Evolutionary conservation across 2,113 vertebrate genomes (phyloP).

Genomic region (Gavialis gangeticus): DNA sequence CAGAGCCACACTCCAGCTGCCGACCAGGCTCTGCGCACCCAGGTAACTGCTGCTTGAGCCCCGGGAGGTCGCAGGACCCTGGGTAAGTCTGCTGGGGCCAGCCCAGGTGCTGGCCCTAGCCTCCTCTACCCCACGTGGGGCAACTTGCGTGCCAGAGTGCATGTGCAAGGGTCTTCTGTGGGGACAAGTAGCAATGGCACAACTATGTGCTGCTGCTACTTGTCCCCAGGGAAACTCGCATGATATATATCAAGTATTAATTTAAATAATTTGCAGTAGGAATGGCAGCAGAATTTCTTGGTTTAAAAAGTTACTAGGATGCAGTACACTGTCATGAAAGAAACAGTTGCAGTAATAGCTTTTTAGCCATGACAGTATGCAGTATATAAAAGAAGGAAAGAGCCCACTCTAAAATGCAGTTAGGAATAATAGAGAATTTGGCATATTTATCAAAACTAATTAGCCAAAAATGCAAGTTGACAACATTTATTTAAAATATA

Average conservation of each 20-base stretch:
- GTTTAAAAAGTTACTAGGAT: background rate
- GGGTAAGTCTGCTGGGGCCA: too few species aligned
- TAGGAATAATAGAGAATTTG: background rate
- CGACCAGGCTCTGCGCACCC: too few species aligned
- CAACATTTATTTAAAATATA: accelerated
- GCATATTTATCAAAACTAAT: background rate
- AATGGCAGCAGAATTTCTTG: background rate
- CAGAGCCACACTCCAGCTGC: too few species aligned
- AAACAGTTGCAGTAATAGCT: background rate
- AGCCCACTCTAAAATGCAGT: background rate
- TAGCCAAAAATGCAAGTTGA: background rate
- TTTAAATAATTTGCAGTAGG: background rate
- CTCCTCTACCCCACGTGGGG: too few species aligned
- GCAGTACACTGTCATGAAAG: accelerated
- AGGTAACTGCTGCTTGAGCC: too few species aligned
- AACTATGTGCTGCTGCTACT: too few species aligned
- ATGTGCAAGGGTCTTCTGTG: too few species aligned
- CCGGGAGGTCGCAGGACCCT: too few species aligned
- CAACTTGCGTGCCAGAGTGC: too few species aligned
- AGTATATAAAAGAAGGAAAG: background rate
- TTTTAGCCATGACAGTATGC: background rate
- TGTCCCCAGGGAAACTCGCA: too few species aligned
- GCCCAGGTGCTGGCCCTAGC: too few species aligned
- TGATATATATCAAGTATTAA: background rate
- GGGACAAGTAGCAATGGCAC: too few species aligned